Conservation (phyloP, 2,113 vertebrate species). For the Phalacrocorax aristotelis region DNA sequence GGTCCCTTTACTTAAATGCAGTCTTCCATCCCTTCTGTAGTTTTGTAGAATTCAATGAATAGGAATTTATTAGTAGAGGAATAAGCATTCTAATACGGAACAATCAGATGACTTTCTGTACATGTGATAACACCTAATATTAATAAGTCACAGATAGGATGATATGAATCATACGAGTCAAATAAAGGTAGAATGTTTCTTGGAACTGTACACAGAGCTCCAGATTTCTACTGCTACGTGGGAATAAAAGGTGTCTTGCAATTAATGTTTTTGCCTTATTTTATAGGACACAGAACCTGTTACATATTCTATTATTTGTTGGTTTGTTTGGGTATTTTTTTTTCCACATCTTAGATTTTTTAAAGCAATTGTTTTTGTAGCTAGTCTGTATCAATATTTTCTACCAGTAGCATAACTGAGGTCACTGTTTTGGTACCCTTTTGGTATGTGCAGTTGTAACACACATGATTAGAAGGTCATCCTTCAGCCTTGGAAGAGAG, state of each 20-base stretch:
- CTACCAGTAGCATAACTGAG: neutral
- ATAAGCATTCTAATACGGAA: neutral
- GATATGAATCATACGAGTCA: neutral
- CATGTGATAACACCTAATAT: neutral
- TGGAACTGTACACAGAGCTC: neutral
- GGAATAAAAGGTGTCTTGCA: neutral
- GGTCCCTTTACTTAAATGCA: neutral
- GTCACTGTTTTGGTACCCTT: neutral
- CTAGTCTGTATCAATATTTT: neutral
- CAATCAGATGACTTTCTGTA: neutral
- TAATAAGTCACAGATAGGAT: neutral
- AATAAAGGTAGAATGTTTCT: neutral
- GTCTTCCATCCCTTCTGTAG: neutral
- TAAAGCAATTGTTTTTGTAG: neutral
- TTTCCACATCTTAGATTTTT: neutral
- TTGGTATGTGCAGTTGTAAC: neutral
- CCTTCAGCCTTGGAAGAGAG: neutral
- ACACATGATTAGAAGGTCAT: neutral
- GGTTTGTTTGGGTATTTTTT: neutral
- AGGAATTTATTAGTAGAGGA: neutral
- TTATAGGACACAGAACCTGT: neutral
- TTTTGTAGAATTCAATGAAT: neutral
- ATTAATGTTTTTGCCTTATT: neutral
- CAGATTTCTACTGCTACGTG: neutral
- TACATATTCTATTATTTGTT: accelerated